phyloP scores from a whole-genome alignment of 2,113 vertebrate genomes.

The cattle (Bos taurus) region ARS-UCD2.0 NC_037332.1:60750001-60750500 shows the following conservation, averaged over 20 bases:
- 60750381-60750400: not conserved
- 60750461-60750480: not conserved
- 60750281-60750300: not conserved
- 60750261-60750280: not conserved
- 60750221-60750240: not conserved
- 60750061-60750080: not conserved
- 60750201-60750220: not conserved
- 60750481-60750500: not conserved
- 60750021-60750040: not conserved
- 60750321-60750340: not conserved
- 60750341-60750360: not conserved
- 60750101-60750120: not conserved
- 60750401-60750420: not conserved
- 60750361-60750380: not conserved
- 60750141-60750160: not conserved
- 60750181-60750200: not conserved
- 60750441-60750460: not conserved
- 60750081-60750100: not conserved
- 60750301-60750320: not conserved
- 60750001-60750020: not conserved
- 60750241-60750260: not conserved
- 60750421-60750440: not conserved
- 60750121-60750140: not conserved
- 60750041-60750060: not conserved
- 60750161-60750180: not conserved